Base-by-base conservation (phyloP, 2,888 invertebrate genomes). In the Mimas tiliae region DNA sequence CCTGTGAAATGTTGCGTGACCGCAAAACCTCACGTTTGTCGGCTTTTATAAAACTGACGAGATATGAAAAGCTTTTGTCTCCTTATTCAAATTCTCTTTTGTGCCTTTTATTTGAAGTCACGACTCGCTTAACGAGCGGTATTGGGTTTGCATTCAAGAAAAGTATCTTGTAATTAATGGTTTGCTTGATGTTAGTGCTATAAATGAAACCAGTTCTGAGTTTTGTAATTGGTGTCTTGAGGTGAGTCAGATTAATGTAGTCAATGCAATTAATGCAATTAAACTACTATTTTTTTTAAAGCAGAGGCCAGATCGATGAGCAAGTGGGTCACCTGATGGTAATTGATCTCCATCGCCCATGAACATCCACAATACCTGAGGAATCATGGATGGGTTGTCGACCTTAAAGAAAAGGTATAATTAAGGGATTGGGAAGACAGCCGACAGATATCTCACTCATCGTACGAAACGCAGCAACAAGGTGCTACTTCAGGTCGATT, bases 71-170 rank as follows among this genome's bases (percentile, higher is more conserved):
- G 58, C 58, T 38, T 58, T 58, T 58, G 7, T 12, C 42, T 33
- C 53, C 19, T 58, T 58, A 19, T 58, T 58, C 11, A 58, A 58
- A 58, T 58, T 11, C 58, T 58, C 58, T 58, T 58, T 58, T 58
- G 42, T 38, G 11, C 38, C 38, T 19, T 58, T 58, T 58, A 42
- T 58, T 58, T 38, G 58, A 42, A 38, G 58, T 58, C 58, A 42
- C 58, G 58, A 50, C 50, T 58, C 58, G 58, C 19, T 58, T 58
- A 58, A 58, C 58, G 58, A 58, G 58, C 58, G 11, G 58, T 42
- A 58, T 58, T 58, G 42, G 42, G 38, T 58, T 58, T 19, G 38
- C 58, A 42, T 58, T 58, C 58, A 38, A 42, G 58, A 9, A 58
- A 58, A 58, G 38, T 58, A 42, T 58, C 42, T 16, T 42, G 58